Conservation (phyloP, 1,140 invertebrate genomes). For the Drosophila nikananu region DNA sequence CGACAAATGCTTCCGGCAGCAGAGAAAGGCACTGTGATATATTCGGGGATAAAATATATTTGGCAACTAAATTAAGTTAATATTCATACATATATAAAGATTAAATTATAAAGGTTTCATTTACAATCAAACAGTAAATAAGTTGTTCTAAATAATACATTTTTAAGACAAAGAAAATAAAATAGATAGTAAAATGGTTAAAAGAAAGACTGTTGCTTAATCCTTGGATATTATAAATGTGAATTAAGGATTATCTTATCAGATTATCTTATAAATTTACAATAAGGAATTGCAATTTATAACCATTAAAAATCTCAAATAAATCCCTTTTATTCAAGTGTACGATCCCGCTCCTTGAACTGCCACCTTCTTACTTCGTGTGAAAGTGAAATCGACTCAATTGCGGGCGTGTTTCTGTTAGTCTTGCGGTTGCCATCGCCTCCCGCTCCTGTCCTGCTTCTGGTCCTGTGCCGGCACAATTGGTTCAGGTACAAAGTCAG, state of each 20-base stretch:
- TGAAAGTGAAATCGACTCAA: constrained; percentile 70
- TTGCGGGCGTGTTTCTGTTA: constrained; percentile 75
- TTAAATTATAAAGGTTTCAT: neutral
- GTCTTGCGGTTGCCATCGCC: constrained; percentile 66
- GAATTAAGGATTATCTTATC: neutral
- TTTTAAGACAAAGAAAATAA: neutral
- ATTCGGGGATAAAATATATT: neutral
- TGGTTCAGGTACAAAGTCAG: constrained; percentile 53
- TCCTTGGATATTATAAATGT: too few relatives aligned
- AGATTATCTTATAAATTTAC: too few relatives aligned
- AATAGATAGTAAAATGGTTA: neutral
- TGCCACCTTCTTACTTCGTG: constrained; percentile 29
- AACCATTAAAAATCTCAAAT: neutral
- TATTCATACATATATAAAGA: too few relatives aligned
- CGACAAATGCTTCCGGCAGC: constrained; percentile 31
- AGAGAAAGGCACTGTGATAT: neutral
- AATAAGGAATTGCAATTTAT: too few relatives aligned
- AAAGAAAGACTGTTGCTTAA: too few relatives aligned
- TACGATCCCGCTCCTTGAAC: neutral
- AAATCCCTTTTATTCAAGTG: constrained; percentile 3
- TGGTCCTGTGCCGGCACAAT: constrained; percentile 47
- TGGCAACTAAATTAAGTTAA: neutral
- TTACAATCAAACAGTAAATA: too few relatives aligned
- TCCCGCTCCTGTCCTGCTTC: constrained; percentile 21
- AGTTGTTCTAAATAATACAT: neutral